Evolutionary conservation across 2,113 vertebrate species (phyloP).

Genomic region (Aphelocoma coerulescens): DNA sequence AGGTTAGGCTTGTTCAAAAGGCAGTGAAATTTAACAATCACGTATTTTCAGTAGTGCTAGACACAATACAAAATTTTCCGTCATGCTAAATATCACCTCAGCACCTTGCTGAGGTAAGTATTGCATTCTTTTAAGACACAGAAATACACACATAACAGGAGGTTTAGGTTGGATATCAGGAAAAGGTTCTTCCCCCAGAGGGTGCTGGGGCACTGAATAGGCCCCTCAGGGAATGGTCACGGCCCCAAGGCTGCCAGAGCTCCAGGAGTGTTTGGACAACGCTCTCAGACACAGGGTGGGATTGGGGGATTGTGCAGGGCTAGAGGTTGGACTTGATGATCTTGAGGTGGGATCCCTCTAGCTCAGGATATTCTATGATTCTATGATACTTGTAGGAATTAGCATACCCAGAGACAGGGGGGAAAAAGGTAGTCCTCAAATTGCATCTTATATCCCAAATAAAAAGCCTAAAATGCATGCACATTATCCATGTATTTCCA

Average conservation of each 20-base stretch:
- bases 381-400: not conserved
- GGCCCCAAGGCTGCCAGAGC: not conserved
- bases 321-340: rapidly evolving
- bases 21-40: not conserved
- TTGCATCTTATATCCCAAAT: not conserved
- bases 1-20: not conserved
- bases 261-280: rapidly evolving
- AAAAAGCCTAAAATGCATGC: not conserved
- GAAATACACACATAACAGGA: not conserved
- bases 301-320: not conserved
- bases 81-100: not conserved
- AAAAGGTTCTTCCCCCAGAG: not conserved
- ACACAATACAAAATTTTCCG: not conserved
- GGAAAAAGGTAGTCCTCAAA: not conserved
- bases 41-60: not conserved
- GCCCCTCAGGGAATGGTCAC: not conserved
- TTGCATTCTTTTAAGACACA: not conserved
- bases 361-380: not conserved
- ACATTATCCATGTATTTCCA: not conserved
- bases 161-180: not conserved
- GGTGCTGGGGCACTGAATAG: not conserved
- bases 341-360: too few relatives aligned
- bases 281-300: not conserved
- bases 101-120: not conserved
- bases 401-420: not conserved